phyloP scores from a whole-genome alignment of 2,888 invertebrate species.

The Aspidiotus rigidus region DNA sequence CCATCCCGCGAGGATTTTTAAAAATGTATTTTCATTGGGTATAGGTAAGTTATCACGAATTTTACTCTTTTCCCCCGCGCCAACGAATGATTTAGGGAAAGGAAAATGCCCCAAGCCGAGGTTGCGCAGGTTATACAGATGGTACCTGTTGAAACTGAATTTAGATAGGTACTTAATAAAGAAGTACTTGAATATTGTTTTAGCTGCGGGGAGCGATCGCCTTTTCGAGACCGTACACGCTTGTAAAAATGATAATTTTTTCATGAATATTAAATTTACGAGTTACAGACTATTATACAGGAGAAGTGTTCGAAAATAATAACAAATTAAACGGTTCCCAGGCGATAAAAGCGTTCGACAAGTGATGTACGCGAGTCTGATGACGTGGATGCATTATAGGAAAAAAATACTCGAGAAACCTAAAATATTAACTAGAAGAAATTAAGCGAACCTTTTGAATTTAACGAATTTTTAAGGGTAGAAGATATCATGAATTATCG shows the following conservation, averaged over 20 bases:
- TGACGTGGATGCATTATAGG: too few species aligned
- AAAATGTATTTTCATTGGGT: background rate
- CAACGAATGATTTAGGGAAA: background rate
- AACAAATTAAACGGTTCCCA: conserved; percentile 2
- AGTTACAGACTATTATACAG: background rate
- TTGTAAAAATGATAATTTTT: conserved; percentile 4
- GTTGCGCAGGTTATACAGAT: conserved; percentile 4
- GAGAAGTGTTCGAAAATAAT: background rate
- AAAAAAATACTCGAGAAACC: too few species aligned
- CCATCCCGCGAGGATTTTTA: conserved; percentile 1
- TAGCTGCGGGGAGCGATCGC: conserved; percentile 4
- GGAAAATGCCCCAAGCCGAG: background rate
- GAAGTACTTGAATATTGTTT: conserved; percentile 2
- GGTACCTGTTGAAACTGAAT: conserved; percentile 4
- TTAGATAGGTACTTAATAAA: conserved; percentile 4
- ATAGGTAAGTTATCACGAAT: too few species aligned
- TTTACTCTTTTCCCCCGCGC: background rate
- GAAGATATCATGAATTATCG: too few species aligned
- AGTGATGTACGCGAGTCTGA: background rate
- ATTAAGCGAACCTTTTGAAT: too few species aligned
- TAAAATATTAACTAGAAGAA: too few species aligned
- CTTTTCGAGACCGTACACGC: background rate
- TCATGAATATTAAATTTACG: background rate
- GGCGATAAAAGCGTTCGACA: background rate
- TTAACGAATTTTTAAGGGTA: too few species aligned